Conservation (phyloP, 2,113 vertebrate species). For the Silurus meridionalis region DNA sequence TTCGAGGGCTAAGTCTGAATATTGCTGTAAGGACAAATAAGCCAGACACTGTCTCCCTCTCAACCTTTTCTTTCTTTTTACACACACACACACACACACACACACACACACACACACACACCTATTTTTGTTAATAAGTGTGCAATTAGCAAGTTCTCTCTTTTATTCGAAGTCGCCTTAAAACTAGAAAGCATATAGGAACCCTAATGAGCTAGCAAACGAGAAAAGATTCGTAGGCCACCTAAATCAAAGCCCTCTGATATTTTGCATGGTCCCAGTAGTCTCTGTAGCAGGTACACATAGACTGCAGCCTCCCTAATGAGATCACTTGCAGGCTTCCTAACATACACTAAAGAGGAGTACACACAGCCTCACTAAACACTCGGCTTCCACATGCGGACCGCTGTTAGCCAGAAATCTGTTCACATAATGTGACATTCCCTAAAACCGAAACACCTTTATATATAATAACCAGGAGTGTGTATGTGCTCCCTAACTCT, state of each 20-base stretch:
- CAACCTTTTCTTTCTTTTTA: neutral
- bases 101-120: constrained; percentile 38
- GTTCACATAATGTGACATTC: neutral
- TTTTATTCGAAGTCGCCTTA: too few species aligned
- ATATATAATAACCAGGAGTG: neutral
- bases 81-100: neutral
- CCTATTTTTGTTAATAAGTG: neutral
- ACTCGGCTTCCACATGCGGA: neutral
- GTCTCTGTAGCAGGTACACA: neutral
- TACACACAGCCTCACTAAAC: neutral
- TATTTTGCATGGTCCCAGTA: too few species aligned
- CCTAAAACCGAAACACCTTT: neutral
- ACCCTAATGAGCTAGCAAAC: neutral
- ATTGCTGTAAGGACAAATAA: constrained; percentile 47
- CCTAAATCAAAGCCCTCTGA: neutral
- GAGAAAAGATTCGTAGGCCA: neutral
- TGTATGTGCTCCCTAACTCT: neutral
- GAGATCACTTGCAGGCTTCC: neutral
- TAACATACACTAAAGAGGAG: neutral
- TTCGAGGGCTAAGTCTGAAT: constrained; percentile 11
- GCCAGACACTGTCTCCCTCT: constrained; percentile 39
- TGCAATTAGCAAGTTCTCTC: neutral
- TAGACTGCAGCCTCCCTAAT: neutral
- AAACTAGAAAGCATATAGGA: neutral
- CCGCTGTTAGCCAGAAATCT: neutral